phyloP scores from a whole-genome alignment of 2,888 invertebrate genomes.

The Cryptus armator region DNA sequence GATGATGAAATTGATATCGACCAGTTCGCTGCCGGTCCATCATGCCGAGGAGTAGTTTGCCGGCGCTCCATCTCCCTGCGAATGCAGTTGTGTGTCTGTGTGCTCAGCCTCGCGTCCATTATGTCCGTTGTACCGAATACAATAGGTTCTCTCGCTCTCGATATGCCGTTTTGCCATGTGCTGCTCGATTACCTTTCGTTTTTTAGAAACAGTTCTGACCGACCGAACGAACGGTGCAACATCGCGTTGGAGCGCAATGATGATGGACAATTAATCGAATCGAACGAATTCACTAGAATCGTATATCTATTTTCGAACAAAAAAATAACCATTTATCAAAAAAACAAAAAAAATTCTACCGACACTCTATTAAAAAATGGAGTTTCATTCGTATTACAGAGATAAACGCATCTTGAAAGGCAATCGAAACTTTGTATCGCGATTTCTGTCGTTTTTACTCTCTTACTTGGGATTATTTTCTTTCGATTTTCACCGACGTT shows the following conservation, averaged over 20 bases:
- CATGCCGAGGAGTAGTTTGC: constrained; percentile 50
- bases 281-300: constrained; percentile 28
- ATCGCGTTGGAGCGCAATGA: constrained; percentile 14
- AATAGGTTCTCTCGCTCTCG: constrained; percentile 58
- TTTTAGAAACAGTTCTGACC: constrained; percentile 44
- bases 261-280: constrained; percentile 41
- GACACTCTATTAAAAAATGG: not conserved
- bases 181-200: constrained; percentile 62
- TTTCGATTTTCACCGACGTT: not conserved
- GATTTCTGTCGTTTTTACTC: not conserved
- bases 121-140: constrained; percentile 41
- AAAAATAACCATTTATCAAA: no score
- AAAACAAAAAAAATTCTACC: not conserved
- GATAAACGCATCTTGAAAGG: no score
- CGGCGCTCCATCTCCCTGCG: constrained; percentile 4
- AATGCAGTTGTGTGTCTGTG: constrained; percentile 7
- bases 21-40: constrained; percentile 57
- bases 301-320: not conserved
- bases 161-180: constrained; percentile 48
- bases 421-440: no score
- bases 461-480: not conserved
- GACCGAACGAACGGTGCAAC: not conserved
- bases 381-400: not conserved
- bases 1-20: constrained; percentile 68
- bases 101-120: constrained; percentile 31